phyloP scores from a whole-genome alignment of 2,113 vertebrate genomes.

The Cinclus cinclus region DNA sequence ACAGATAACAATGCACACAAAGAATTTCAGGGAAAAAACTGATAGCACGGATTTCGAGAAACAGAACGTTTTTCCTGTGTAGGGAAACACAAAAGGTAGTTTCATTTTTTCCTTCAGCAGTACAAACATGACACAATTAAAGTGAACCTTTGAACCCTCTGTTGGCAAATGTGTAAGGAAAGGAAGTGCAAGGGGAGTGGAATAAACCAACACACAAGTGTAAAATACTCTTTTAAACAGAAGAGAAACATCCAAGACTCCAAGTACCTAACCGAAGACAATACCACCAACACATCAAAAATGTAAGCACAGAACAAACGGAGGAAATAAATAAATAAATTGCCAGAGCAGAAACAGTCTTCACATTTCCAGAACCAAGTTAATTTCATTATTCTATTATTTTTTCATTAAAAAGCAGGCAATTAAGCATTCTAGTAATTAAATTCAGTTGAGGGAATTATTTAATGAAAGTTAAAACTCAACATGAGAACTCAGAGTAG shows the following conservation, averaged over 20 bases:
- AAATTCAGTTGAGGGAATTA: not conserved
- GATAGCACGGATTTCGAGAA: not conserved
- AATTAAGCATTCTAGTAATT: not conserved
- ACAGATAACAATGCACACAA: not conserved
- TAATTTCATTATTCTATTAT: not conserved
- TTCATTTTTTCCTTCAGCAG: not conserved
- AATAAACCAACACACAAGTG: not conserved
- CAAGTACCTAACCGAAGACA: not conserved
- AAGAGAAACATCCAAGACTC: not conserved
- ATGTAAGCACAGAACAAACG: not conserved
- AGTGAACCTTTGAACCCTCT: not conserved
- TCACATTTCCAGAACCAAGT: not conserved
- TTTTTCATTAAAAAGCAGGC: not conserved
- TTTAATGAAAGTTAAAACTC: not conserved
- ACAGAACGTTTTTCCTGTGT: not conserved
- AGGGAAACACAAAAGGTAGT: not conserved
- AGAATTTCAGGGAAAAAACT: not conserved
- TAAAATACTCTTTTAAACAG: not conserved
- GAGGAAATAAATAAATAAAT: not conserved
- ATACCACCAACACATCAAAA: not conserved
- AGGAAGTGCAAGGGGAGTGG: fast-evolving
- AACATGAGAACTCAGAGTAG: not conserved
- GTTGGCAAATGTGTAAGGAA: not conserved
- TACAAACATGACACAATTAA: not conserved
- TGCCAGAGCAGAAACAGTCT: not conserved